Percentiles rank a stretch among this genome's conserved stretches.
Conservation (phyloP, 1,140 invertebrate genomes). For the Nomia melanderi region DNA sequence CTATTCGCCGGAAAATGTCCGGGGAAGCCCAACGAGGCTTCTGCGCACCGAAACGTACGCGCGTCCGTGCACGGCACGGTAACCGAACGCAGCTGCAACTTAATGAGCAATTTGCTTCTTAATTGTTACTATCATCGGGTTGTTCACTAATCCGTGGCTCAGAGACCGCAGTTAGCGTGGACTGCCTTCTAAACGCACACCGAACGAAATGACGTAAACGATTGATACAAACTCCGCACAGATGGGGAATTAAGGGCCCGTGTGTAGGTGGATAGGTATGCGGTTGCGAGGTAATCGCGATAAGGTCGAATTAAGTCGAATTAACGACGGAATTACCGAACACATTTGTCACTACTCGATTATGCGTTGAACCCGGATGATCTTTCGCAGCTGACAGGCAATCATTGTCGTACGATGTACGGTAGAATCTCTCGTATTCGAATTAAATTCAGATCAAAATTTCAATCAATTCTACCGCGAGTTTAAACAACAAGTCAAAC, state of each 20-base stretch:
- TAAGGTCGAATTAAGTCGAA: background rate
- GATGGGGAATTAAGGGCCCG: background rate
- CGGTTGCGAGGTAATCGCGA: background rate
- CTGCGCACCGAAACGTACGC: background rate
- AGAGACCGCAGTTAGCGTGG: background rate
- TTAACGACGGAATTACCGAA: background rate
- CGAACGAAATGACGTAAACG: slow-evolving; percentile 8
- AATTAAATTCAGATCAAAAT: no score
- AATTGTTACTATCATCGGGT: slow-evolving; percentile 34
- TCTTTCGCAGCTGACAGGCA: background rate
- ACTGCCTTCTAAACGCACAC: background rate
- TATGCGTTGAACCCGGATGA: background rate
- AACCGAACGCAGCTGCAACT: slow-evolving; percentile 28
- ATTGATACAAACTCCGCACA: slow-evolving; percentile 28
- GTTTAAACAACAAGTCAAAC: no score
- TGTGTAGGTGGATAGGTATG: no score
- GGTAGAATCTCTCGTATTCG: no score
- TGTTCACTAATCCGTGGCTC: slow-evolving; percentile 12
- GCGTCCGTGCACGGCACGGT: background rate
- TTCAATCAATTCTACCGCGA: no score
- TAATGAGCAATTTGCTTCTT: slow-evolving; percentile 42
- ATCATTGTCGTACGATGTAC: background rate
- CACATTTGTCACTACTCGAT: background rate
- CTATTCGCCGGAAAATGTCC: background rate
- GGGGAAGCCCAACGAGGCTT: background rate